Evolutionary conservation across 92 coral and sea anemone genomes (phyloP), one percentile per base, ranked within the genome.

Genomic region (Umimayanthus kanabou): DNA sequence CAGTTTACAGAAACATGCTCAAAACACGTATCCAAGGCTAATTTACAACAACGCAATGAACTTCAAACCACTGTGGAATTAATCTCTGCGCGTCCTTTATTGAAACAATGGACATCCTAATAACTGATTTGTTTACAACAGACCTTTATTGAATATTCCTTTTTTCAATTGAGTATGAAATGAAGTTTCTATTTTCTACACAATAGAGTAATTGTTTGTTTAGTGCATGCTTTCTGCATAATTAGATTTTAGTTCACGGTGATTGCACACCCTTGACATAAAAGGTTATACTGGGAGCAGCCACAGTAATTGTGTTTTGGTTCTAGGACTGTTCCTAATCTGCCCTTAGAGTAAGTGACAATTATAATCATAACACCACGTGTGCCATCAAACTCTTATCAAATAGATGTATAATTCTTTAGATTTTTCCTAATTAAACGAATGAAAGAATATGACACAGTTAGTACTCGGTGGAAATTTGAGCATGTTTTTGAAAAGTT

Each of bases 81-180:
- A 66, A 65, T 82, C 4, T 22, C 49, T 67, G 18, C 77, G 86
- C 86, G 77, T 82, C 86, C 75, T 73, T 82, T 82, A 4, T 70
- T 9, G 47, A 82, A 28, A 66, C 85, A 81, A 64, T 37, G 26
- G 43, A 23, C 23, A 77, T 67, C 76, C 39, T 42, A 23, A 2
- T 43, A 43, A 66, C 39, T 66, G 64, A 67, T 28, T 82, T 69
- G 65, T 25, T 26, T 65, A 82, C 76, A 82, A 67, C 25, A 82
- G 86, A 3, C 39, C 14, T 80, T 53, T 55, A 80, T 80, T 80
- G 67, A 80, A 82, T 67, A 80, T 82, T 42, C 43, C 37, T 20
- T 39, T 82, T 82, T 67, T 25, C 64, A 82, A 66, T 66, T 67
- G 76, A 66, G 49, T 66, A 28, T 66, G 61, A 82, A 82, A 23